Evolutionary conservation across 2,797 vertebrate species (phyloP).

Genomic region (Premnoplex brunnescens): DNA sequence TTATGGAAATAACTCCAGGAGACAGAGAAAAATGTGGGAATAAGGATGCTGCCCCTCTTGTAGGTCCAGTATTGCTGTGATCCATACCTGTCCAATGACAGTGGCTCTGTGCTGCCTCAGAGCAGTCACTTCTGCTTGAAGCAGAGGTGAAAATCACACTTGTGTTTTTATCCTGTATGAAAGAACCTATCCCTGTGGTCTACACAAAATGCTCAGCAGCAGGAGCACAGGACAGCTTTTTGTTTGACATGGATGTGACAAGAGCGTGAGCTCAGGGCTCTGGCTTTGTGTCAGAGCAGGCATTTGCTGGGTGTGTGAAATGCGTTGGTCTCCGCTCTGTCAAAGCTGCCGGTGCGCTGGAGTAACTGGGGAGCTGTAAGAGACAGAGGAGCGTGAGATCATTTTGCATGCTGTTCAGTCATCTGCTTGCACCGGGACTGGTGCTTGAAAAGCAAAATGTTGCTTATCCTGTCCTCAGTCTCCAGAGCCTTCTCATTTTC

Average conservation of each 20-base stretch:
- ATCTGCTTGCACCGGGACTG: background rate
- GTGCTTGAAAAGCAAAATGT: background rate
- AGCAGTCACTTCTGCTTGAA: background rate
- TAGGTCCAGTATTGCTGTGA: background rate
- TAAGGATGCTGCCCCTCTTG: background rate
- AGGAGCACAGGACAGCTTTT: background rate
- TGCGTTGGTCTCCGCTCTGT: background rate
- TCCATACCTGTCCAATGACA: fast-evolving
- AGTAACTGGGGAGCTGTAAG: background rate
- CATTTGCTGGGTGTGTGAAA: background rate
- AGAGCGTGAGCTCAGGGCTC: background rate
- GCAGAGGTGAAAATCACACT: background rate
- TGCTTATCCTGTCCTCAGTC: background rate
- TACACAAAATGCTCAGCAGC: background rate
- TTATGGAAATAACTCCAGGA: background rate
- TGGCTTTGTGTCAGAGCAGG: background rate
- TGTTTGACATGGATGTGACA: background rate
- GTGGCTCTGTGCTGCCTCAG: fast-evolving
- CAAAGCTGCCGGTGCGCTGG: fast-evolving
- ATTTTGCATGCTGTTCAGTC: background rate
- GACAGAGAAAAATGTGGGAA: background rate
- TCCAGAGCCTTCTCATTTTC: slow-evolving; percentile 23
- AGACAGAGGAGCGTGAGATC: background rate
- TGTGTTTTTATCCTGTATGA: background rate
- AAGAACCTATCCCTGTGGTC: background rate